Evolutionary conservation across 1,140 invertebrate genomes (phyloP), one percentile per base, ranked within the genome.

Genomic region (Asbolus verrucosus): DNA sequence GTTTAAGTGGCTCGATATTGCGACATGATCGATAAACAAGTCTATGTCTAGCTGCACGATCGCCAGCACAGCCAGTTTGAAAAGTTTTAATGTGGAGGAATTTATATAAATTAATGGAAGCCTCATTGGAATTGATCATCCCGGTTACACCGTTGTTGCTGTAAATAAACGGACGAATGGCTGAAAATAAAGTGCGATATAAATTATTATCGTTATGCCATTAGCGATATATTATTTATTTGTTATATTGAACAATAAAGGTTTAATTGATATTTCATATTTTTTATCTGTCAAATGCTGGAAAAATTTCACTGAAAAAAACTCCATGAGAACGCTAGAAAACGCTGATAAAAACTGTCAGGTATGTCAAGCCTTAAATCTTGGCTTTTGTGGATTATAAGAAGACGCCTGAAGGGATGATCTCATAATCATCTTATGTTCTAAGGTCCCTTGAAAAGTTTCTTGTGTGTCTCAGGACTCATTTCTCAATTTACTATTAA

Each of bases 1-100:
- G 70, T 74, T 79, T 79, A 78, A 78, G 78, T 79, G 77, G 75
- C 68, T 66, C 76, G 73, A 77, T 77, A 78, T 79, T 72, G 75
- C 71, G 74, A 78, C 75, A 76, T 76, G 75, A 78, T 78, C 76
- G 75, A 76, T 74, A 77, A 78, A 77, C 75, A 78, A 71, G 70
- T 66, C 50, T 54, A 30, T 36, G 33, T 36, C 33, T 36, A 36
- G 33, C 33, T 36, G 6, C 6, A 36, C 33, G 33, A 36, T 36
- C 33, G 33, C 39, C 33, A 27, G 36, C 31, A 31, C n/a, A n/a
- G n/a, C n/a, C n/a, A n/a, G n/a, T 72, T 70, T 15, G n/a, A 8
- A 1, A 15, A 19, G 5, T n/a, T 54, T 54, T 54, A 1, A 0
- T 36, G 13, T 11, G 8, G 6, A 19, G 2, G 6, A 19, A 19